Percentiles rank a stretch among this genome's conserved stretches.
Evolutionary conservation across 2,888 invertebrate genomes (phyloP).

Genomic region (Drosophila meridiana): DNA sequence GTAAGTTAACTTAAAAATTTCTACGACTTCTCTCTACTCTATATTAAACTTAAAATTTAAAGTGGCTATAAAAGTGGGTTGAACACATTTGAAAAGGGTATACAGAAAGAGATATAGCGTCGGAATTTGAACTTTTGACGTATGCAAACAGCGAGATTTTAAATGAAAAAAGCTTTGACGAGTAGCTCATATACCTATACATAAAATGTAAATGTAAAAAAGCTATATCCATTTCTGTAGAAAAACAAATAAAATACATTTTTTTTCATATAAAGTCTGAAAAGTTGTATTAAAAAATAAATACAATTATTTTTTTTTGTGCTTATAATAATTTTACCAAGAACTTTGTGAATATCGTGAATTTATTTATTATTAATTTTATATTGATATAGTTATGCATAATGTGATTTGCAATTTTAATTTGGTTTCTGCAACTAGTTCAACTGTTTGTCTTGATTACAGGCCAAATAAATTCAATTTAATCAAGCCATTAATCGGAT

Average conservation of each 20-base stretch:
- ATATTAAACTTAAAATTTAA: neutral
- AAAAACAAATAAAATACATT: neutral
- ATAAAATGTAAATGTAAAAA: constrained; percentile 6
- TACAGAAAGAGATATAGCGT: constrained; percentile 17
- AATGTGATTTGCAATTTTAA: constrained; percentile 36
- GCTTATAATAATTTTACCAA: neutral
- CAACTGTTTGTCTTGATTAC: constrained; percentile 27
- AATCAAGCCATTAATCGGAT: constrained; percentile 73
- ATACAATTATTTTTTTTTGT: neutral
- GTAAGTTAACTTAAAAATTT: too few species aligned
- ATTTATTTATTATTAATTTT: constrained; percentile 27
- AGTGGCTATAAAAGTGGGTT: neutral
- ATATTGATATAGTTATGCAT: constrained; percentile 3
- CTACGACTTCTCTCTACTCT: too few species aligned
- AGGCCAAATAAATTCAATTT: constrained; percentile 63
- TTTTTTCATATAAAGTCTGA: too few species aligned
- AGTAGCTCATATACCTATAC: constrained; percentile 11
- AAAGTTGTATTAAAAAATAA: neutral
- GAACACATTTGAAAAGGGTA: constrained; percentile 10
- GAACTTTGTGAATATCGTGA: neutral
- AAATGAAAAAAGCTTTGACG: constrained; percentile 49
- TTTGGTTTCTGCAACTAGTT: constrained; percentile 20
- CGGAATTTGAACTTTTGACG: constrained; percentile 40
- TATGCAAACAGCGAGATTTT: constrained; percentile 19
- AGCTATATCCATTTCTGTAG: neutral